phyloP scores from a whole-genome alignment of 2,113 vertebrate genomes.

The Microcebus ravelobensis region DNA sequence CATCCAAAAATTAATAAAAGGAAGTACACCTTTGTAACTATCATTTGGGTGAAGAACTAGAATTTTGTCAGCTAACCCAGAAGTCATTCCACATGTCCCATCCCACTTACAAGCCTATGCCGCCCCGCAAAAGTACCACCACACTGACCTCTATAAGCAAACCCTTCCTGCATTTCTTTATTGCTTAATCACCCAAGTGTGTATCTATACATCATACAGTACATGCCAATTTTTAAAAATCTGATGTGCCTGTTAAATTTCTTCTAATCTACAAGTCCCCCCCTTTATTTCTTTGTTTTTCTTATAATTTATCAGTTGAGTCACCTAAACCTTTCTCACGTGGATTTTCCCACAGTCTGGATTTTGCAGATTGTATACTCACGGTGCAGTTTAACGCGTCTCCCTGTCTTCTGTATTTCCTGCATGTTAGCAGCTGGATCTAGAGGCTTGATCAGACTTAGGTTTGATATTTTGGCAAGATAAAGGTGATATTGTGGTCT shows the following conservation, averaged over 20 bases:
- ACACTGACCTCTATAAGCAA: background rate
- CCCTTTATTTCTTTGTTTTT: background rate
- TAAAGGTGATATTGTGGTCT: background rate
- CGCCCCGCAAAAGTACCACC: background rate
- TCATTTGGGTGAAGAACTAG: background rate
- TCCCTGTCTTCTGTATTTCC: background rate
- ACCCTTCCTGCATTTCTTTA: background rate
- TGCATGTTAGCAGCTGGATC: background rate
- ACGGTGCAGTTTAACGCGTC: rapidly evolving
- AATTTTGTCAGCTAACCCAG: background rate
- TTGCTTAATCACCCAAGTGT: background rate
- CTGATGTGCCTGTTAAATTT: background rate
- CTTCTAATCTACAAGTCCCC: background rate
- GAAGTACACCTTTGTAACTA: background rate
- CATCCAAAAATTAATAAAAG: background rate
- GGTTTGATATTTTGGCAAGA: background rate
- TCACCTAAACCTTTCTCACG: background rate
- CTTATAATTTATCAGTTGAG: background rate
- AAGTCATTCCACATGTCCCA: background rate
- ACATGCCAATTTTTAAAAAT: background rate
- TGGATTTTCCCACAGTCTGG: background rate
- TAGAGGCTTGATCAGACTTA: background rate
- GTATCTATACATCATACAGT: background rate
- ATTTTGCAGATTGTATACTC: background rate
- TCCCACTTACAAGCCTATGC: background rate